These are phyloP conservation scores for Drosophila barbarae DNA, from an alignment of 2,888 invertebrate species.

Conservation along the genomic window DNA sequence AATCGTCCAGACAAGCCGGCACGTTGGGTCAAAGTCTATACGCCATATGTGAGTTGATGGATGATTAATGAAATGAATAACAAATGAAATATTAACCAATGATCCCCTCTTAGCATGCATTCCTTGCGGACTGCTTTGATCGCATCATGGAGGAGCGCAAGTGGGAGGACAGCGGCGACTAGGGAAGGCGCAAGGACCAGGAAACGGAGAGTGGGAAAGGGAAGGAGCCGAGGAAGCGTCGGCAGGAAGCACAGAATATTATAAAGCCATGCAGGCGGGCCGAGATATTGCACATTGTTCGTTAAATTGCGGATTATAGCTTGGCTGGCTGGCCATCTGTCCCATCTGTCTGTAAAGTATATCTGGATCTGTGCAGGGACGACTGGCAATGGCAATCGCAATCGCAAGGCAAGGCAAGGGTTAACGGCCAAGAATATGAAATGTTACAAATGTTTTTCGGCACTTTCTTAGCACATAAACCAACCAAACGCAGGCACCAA, in stretches of 20 bases:
- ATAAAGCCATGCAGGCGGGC: slow-evolving; percentile 20
- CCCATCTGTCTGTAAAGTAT: slow-evolving; percentile 11
- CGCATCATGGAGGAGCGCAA: slow-evolving; percentile 95
- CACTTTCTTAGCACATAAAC: slow-evolving; percentile 58
- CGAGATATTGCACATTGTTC: slow-evolving; percentile 39
- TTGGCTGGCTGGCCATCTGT: slow-evolving; percentile 10
- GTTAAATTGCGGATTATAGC: slow-evolving; percentile 10
- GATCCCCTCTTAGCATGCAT: slow-evolving; percentile 71
- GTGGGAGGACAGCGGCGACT: slow-evolving; percentile 91
- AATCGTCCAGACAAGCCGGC: slow-evolving; percentile 88
- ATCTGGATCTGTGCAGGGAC: slow-evolving; percentile 22
- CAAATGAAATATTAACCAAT: background rate
- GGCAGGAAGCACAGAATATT: slow-evolving; percentile 16
- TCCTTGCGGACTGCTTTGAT: slow-evolving; percentile 91
- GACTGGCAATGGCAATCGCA: slow-evolving; percentile 26
- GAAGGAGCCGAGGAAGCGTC: slow-evolving; percentile 9
- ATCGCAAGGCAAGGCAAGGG: slow-evolving; percentile 7
- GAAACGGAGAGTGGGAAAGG: slow-evolving; percentile 1
- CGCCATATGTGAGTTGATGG: slow-evolving; percentile 86
- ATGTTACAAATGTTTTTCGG: slow-evolving; percentile 58
- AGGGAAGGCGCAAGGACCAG: slow-evolving; percentile 65
- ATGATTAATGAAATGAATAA: no score
- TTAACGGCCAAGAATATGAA: slow-evolving; percentile 33
- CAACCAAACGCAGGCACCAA: slow-evolving; percentile 48
- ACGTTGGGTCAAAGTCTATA: slow-evolving; percentile 91